Percentiles rank a stretch among this genome's conserved stretches.
These are phyloP conservation scores for Prionailurus viverrinus DNA, from an alignment of 2,113 vertebrate species.

Conservation along the genomic window DNA sequence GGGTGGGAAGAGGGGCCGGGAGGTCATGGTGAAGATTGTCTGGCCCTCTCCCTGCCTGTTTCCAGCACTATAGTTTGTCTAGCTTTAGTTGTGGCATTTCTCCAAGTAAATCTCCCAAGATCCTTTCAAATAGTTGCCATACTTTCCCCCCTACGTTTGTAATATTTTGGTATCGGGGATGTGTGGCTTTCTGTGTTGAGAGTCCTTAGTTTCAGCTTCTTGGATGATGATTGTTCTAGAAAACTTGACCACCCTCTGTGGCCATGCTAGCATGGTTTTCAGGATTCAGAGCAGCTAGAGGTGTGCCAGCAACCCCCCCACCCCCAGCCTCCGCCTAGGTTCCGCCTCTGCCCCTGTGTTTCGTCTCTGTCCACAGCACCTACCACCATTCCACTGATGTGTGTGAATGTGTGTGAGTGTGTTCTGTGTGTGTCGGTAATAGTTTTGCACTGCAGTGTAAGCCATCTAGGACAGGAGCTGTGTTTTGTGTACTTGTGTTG, in stretches of 20 bases:
- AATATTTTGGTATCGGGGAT: fast-evolving
- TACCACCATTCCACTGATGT: fast-evolving
- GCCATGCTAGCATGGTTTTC: not conserved
- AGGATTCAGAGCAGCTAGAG: not conserved
- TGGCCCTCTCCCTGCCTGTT: not conserved
- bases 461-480: not conserved
- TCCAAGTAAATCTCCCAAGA: not conserved
- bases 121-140: not conserved
- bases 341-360: not conserved
- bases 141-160: not conserved
- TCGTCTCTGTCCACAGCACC: fast-evolving
- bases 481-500: not conserved
- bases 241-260: fast-evolving
- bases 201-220: not conserved
- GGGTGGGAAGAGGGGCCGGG: not conserved
- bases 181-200: not conserved
- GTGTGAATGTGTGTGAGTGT: not conserved
- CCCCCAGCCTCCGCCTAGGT: fast-evolving
- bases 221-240: not conserved
- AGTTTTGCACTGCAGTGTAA: fast-evolving
- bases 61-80: not conserved
- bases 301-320: fast-evolving
- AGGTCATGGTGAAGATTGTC: fast-evolving
- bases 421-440: fast-evolving
- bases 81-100: constrained; percentile 15